Conservation (phyloP, 2,888 invertebrate genomes). For the Gymnocheta viridis region DNA sequence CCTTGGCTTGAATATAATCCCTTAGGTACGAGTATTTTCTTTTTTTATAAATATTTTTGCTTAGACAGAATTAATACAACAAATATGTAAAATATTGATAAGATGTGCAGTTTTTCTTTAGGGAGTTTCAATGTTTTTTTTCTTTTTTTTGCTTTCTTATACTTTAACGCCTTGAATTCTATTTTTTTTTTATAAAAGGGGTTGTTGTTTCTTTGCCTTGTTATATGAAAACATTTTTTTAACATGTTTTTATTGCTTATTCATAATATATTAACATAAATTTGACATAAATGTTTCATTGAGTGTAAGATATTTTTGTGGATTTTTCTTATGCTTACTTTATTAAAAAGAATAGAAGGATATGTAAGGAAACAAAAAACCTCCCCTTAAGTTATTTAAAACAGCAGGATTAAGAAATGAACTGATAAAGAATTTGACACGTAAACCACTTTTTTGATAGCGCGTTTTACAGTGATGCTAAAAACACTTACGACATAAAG, state of each 20-base stretch:
- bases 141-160: neutral
- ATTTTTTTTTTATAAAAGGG: neutral
- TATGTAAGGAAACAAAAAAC: neutral
- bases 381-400: conserved; percentile 18
- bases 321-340: conserved; percentile 72
- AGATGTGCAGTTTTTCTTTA: conserved; percentile 39
- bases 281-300: conserved; percentile 79
- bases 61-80: conserved; percentile 5
- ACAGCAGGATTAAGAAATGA: conserved; percentile 58
- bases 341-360: conserved; percentile 74
- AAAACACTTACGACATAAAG: neutral
- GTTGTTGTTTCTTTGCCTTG: conserved; percentile 35
- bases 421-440: conserved; percentile 26
- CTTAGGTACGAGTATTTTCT: conserved; percentile 20
- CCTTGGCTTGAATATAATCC: conserved; percentile 33
- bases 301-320: conserved; percentile 75
- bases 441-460: neutral
- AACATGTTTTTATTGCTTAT: conserved; percentile 44
- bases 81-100: conserved; percentile 62
- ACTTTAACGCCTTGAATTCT: conserved; percentile 4
- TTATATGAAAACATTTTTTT: conserved; percentile 54
- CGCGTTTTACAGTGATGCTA: neutral
- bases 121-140: conserved; percentile 15
- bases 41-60: conserved; percentile 11
- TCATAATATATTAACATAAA: conserved; percentile 76